A percentile compares a stretch with the other conserved stretches of the same genome.
These are phyloP conservation scores for Cantharis rufa DNA, from an alignment of 2,888 invertebrate genomes.

Conservation along the genomic window DNA sequence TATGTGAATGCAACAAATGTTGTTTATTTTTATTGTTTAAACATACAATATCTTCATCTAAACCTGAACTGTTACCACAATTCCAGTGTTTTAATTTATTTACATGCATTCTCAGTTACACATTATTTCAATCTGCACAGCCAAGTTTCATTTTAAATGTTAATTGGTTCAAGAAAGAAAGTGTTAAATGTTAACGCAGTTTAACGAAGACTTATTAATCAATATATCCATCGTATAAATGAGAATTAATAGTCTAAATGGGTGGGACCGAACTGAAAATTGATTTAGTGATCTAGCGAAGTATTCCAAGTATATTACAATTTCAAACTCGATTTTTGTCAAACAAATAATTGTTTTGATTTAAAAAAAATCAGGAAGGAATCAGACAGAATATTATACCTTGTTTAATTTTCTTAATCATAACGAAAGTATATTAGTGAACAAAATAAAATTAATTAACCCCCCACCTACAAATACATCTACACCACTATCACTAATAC, in stretches of 20 bases:
- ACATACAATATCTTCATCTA: constrained; percentile 19
- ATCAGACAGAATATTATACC: not conserved
- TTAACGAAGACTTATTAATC: too few species aligned
- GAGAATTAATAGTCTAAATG: too few species aligned
- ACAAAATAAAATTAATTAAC: not conserved
- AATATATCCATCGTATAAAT: too few species aligned
- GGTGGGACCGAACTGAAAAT: too few species aligned
- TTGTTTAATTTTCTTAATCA: not conserved
- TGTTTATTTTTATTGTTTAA: constrained; percentile 12
- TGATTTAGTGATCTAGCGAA: too few species aligned
- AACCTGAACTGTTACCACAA: not conserved
- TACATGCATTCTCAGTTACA: constrained; percentile 1
- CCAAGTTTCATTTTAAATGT: not conserved
- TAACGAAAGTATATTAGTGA: not conserved
- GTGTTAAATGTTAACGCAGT: not conserved
- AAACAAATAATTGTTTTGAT: too few species aligned
- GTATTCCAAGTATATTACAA: too few species aligned
- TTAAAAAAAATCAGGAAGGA: too few species aligned
- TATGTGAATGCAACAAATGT: constrained; percentile 23
- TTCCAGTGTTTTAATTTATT: not conserved
- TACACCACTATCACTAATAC: not conserved
- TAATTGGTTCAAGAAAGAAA: not conserved
- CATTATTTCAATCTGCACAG: not conserved
- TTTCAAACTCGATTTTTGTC: too few species aligned
- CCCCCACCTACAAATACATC: not conserved